Evolutionary conservation across 1,140 invertebrate genomes (phyloP).

Genomic region (Hyles vespertilio): DNA sequence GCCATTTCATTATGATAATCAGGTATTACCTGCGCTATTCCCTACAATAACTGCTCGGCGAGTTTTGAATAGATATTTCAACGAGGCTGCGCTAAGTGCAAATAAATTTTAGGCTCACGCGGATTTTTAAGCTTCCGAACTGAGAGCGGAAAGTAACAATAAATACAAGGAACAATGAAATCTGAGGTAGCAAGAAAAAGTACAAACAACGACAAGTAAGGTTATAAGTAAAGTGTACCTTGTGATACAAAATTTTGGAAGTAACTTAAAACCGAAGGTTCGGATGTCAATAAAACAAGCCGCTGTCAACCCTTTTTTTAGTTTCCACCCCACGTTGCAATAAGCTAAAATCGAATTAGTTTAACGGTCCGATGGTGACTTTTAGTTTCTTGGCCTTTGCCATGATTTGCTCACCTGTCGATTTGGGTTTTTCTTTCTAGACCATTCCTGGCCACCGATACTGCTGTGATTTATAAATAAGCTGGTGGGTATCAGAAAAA

Average conservation of each 20-base stretch:
- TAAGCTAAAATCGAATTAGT: constrained; percentile 9
- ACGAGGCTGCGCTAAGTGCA: constrained; percentile 5
- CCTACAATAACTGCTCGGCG: constrained; percentile 21
- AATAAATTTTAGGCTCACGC: constrained; percentile 13
- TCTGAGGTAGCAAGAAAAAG: constrained; percentile 6
- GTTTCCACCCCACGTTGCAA: constrained; percentile 5
- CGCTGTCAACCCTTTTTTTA: constrained; percentile 19
- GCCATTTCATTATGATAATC: constrained; percentile 73
- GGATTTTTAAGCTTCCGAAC: too few species aligned
- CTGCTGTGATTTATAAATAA: too few species aligned
- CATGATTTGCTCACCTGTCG: too few species aligned
- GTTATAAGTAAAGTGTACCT: too few species aligned
- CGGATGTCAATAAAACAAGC: constrained; percentile 14
- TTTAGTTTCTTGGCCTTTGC: background rate
- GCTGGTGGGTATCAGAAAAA: too few species aligned
- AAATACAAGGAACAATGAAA: constrained; percentile 8
- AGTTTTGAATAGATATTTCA: constrained; percentile 26
- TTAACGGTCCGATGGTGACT: background rate
- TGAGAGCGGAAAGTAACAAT: background rate
- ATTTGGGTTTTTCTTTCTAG: too few species aligned
- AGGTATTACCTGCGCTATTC: constrained; percentile 44
- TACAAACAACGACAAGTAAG: too few species aligned
- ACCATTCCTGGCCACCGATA: too few species aligned
- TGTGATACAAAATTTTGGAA: constrained; percentile 9
- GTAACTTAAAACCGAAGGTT: constrained; percentile 10